Evolutionary conservation across 2,797 vertebrate species (phyloP).

Genomic region (Enteromius thamalakanensis): DNA sequence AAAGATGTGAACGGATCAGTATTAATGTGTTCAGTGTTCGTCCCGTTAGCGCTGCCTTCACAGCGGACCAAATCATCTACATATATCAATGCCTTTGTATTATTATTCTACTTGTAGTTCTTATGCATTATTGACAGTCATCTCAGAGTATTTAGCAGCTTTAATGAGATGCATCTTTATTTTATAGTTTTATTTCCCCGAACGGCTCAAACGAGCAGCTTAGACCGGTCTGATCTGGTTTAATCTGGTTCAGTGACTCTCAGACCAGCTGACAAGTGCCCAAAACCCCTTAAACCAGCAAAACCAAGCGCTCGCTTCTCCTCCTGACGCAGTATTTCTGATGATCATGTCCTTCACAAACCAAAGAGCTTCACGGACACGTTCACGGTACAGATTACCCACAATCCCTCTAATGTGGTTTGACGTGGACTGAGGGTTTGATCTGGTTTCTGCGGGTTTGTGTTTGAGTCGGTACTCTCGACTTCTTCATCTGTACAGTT

Average conservation of each 20-base stretch:
- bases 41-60: conserved; percentile 17
- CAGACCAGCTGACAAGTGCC: conserved; percentile 16
- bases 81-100: conserved; percentile 5
- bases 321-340: not conserved
- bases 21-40: conserved; percentile 13
- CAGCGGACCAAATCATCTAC: conserved; percentile 32
- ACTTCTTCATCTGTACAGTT: conserved; percentile 66
- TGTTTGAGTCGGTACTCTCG: not conserved
- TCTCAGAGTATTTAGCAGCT: conserved; percentile 29
- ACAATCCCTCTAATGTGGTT: conserved; percentile 6
- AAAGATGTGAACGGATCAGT: conserved; percentile 12
- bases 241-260: not conserved
- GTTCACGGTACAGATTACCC: conserved; percentile 21
- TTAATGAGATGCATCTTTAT: conserved; percentile 30
- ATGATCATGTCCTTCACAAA: conserved; percentile 24
- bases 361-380: not conserved
- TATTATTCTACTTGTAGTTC: not conserved
- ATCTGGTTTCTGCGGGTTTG: conserved; percentile 1
- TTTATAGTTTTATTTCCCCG: conserved; percentile 9
- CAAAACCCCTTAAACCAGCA: not conserved
- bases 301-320: not conserved
- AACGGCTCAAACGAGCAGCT: not conserved
- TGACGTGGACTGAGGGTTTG: not conserved
- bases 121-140: not conserved
- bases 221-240: not conserved